A percentile compares a stretch with the other conserved stretches of the same genome.
phyloP scores from a whole-genome alignment of 2,888 invertebrate species.

The Esperia sulphurella region DNA sequence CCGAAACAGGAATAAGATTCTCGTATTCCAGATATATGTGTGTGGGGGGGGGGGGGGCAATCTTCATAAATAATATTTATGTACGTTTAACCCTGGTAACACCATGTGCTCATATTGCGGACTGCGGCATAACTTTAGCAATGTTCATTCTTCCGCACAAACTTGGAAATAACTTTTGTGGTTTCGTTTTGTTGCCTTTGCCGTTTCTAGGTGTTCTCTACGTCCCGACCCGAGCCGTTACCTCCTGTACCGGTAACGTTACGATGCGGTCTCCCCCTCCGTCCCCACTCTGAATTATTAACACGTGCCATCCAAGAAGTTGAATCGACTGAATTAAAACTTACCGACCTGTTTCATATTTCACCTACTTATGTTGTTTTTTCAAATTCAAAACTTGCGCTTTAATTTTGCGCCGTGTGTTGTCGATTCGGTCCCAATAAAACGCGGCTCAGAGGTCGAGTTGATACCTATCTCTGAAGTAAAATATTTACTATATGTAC shows the following conservation, averaged over 20 bases:
- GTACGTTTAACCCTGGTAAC: no score
- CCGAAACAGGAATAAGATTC: no score
- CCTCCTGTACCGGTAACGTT: conserved; percentile 47
- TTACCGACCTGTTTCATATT: conserved; percentile 64
- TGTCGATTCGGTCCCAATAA: no score
- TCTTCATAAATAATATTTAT: no score
- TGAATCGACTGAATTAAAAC: conserved; percentile 73
- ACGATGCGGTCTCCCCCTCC: conserved; percentile 54
- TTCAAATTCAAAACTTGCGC: conserved; percentile 8
- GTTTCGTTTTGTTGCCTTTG: not conserved
- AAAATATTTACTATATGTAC: no score
- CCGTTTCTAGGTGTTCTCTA: conserved; percentile 20
- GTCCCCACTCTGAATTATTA: conserved; percentile 56
- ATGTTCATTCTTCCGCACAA: not conserved
- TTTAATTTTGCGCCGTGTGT: not conserved
- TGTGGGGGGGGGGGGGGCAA: no score
- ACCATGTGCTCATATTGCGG: no score
- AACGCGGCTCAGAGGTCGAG: no score
- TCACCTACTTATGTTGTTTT: conserved; percentile 44
- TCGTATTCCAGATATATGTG: no score
- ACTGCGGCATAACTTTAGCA: not conserved
- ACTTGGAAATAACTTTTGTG: not conserved
- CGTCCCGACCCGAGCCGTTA: conserved; percentile 23
- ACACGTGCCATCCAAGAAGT: conserved; percentile 65
- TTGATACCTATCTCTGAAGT: no score